A percentile compares a stretch with the other conserved stretches of the same genome.
Evolutionary conservation across 2,888 invertebrate genomes (phyloP).

Genomic region (Caprella mutica): DNA sequence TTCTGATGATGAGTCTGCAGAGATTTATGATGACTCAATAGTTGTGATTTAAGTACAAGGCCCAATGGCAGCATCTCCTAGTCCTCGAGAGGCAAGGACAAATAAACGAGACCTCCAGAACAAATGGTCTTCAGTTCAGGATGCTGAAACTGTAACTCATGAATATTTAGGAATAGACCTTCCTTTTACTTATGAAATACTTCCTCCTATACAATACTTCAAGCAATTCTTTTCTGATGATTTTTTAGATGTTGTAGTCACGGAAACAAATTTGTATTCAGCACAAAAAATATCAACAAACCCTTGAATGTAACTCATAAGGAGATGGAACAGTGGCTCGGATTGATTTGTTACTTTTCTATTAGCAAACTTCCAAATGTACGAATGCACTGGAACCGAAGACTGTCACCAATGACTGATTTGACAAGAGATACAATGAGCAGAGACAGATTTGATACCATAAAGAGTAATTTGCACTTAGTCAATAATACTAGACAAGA

Average conservation of each 20-base stretch:
- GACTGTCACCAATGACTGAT: too few relatives aligned
- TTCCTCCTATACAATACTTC: background rate
- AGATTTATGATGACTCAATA: too few relatives aligned
- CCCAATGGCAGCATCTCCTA: too few relatives aligned
- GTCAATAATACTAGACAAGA: background rate
- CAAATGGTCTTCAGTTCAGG: too few relatives aligned
- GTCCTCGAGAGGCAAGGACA: too few relatives aligned
- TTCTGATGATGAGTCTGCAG: too few relatives aligned
- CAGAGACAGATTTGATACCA: slow-evolving; percentile 3
- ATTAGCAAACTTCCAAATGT: background rate
- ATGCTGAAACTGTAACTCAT: too few relatives aligned
- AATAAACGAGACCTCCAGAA: too few relatives aligned
- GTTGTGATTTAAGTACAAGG: too few relatives aligned
- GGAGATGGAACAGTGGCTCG: background rate
- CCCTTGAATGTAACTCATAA: background rate
- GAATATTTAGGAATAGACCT: too few relatives aligned
- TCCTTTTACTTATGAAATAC: too few relatives aligned
- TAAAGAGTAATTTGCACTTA: background rate
- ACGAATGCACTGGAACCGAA: background rate
- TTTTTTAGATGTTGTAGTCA: background rate
- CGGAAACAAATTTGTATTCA: background rate
- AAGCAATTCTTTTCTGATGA: background rate
- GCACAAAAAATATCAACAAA: background rate
- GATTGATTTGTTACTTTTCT: background rate
- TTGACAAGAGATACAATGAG: background rate